phyloP scores from a whole-genome alignment of 64 coral and sea anemone species.

The Trachythela sp. region DNA sequence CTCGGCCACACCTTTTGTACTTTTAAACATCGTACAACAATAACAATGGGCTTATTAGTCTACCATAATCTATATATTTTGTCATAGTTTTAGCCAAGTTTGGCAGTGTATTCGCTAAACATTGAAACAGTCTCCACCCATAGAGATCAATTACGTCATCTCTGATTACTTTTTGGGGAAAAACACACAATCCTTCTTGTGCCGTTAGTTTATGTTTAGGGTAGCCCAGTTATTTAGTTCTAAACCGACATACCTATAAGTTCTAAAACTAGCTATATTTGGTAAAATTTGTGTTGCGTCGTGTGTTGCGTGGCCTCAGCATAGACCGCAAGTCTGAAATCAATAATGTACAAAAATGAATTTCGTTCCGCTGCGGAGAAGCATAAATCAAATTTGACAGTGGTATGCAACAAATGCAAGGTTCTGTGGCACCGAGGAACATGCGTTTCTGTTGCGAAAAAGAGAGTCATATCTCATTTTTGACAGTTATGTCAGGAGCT shows the following conservation, averaged over 20 bases:
- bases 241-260: background rate
- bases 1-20: background rate
- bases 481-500: constrained; percentile 17
- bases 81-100: background rate
- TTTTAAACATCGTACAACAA: background rate
- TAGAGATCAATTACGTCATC: background rate
- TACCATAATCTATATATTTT: background rate
- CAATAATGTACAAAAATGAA: background rate
- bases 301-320: background rate
- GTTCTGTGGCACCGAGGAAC: background rate
- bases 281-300: background rate
- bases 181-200: background rate
- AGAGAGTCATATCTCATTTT: background rate
- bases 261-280: background rate
- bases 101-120: background rate
- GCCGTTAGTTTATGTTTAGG: background rate
- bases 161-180: background rate
- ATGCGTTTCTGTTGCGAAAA: background rate
- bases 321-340: constrained; percentile 2
- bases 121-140: background rate
- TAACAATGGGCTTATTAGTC: background rate
- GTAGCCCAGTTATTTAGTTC: background rate
- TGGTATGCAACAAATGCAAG: background rate
- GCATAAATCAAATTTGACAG: constrained; percentile 30
- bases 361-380: background rate